Evolutionary conservation across 2,888 invertebrate species (phyloP), one percentile per base, ranked within the genome.

Genomic region (Amiota minor): DNA sequence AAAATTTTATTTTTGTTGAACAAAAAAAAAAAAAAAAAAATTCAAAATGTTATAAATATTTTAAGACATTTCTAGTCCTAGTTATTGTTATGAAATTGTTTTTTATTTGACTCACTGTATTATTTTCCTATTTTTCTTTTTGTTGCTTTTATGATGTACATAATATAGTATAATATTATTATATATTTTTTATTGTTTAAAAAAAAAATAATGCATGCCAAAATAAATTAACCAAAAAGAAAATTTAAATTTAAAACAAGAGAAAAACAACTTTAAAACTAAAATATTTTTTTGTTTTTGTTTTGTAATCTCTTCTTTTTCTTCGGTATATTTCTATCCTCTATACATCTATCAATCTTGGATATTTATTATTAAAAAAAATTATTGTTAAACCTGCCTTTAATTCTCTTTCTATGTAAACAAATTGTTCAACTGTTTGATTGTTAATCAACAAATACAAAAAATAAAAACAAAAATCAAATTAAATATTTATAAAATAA

Each of bases 321-420:
- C 78, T 78, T 78, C 82, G 80, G 77, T 79, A 81, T 35, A 35
- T 35, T 35, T 75, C 65, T 82, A 74, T 77, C 78, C 78, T 82
- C 80, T 45, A 62, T 80, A 79, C 45, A 62, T 79, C 79, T 73
- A 76, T 74, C 81, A 79, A 85, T 83, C 76, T 35, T 76, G 85
- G 83, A 84, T 77, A 76, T 75, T 77, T 75, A 73, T 76, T 78
- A 70, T 74, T 62, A 70, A 68, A 18, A 69, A 71, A 69, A 73
- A 80, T 79, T 81, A 75, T 55, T 14, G 14, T 62, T 62, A 35
- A 53, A 53, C 16, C 16, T 53, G 14, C 1, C 9, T 16, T 53
- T 53, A 16, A n/a, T 35, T n/a, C n/a, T 53, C n/a, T 53, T 16
- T 70, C 75, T 75, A 76, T 69, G 78, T 74, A 78, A 79, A 77